Base-by-base conservation (phyloP, 1,140 invertebrate species). In the Aleiodes sp. region DNA sequence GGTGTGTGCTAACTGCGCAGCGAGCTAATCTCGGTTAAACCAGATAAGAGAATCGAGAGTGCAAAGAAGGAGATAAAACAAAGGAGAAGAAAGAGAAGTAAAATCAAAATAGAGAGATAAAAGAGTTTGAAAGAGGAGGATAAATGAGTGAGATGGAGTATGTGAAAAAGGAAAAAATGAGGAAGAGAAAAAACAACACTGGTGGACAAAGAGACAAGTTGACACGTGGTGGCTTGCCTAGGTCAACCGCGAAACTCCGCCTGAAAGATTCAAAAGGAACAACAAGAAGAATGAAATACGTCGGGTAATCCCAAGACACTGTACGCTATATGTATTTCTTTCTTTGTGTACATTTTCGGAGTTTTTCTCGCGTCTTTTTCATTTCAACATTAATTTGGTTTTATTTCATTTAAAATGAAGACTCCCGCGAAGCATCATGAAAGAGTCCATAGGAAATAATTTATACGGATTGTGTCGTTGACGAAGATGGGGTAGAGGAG, bases 1-100 rank as follows among this genome's bases (percentile, higher is more conserved):
- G 29, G 46, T 37, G 72, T n/a, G n/a, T 67, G 72, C 69, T 60
- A 74, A 75, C 74, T 77, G 70, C 76, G 76, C 74, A 77, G 68
- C 41, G 71, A 70, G 72, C 70, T 75, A 77, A 77, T 77, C 72
- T 77, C 72, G 63, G 26, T 66, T 37, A 37, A 12, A 14, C 43
- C 21, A 63, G 67, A 69, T 69, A 69, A 69, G 67, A 64, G 39
- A 39, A 63, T 57, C 26, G 24, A 10, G 29, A 63, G 26, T 39
- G 33, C 29, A 31, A 31, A 65, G 14, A 46, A 56, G 35, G 43
- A 33, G 37, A 6, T 21, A 19, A 61, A 31, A 28, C 2, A 33
- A 9, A 33, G 21, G 16, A 29, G 12, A 24, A 39, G 8, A 61
- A 39, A n/a, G 24, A 56, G 35, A 21, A 16, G 35, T 16, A 57